Conservation (phyloP, 64 coral and sea anemone genomes). For the Pocillopora damicornis region DNA sequence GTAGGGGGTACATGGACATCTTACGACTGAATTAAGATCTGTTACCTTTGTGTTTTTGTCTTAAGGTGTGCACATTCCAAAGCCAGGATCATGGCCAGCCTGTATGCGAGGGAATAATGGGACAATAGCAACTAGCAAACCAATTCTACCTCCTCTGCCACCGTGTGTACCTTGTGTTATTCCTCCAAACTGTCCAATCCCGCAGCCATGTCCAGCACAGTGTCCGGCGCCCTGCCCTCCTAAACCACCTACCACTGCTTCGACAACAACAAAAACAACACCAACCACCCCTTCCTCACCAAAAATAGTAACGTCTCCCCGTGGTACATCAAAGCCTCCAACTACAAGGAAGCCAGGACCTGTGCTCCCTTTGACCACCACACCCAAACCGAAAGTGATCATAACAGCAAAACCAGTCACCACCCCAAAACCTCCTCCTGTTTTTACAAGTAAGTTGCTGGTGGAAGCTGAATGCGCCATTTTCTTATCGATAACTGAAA, state of each 20-base stretch:
- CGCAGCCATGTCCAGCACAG: conserved; percentile 50
- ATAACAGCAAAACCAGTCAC: conserved; percentile 5
- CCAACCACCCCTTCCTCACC: conserved; percentile 18
- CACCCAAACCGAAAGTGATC: not conserved
- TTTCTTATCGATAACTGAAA: not conserved
- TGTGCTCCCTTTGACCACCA: not conserved
- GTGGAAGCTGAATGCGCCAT: not conserved
- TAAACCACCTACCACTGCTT: not conserved
- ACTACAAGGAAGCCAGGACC: conserved; percentile 2
- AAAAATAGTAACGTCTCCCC: not conserved
- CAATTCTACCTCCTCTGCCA: conserved; percentile 30
- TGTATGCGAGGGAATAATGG: conserved; percentile 66
- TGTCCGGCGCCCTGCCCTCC: conserved; percentile 45
- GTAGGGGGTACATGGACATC: not conserved
- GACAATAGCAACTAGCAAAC: conserved; percentile 99
- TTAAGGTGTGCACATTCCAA: conserved; percentile 39
- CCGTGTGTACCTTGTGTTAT: conserved; percentile 60
- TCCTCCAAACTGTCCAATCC: conserved; percentile 51
- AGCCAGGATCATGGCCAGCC: conserved; percentile 48
- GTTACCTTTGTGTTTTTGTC: not conserved
- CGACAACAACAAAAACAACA: not conserved
- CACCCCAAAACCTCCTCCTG: conserved; percentile 9
- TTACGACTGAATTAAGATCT: not conserved
- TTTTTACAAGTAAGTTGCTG: conserved; percentile 27
- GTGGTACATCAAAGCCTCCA: not conserved